Base-by-base conservation (phyloP, 2,888 invertebrate genomes). In the Andrena bucephala region DNA sequence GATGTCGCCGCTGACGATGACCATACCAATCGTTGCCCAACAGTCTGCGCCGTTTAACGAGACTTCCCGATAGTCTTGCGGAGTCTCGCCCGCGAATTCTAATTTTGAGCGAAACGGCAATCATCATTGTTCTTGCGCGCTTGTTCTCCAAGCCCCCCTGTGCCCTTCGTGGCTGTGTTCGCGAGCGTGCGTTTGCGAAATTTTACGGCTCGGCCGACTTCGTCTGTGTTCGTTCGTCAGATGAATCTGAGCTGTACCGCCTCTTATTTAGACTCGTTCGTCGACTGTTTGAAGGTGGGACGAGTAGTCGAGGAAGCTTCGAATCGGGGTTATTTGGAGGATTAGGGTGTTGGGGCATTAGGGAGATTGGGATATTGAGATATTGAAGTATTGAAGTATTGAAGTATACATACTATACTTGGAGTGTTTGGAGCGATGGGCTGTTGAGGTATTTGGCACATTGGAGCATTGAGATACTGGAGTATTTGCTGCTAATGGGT, bases 101-200 rank as follows among this genome's bases (percentile, higher is more conserved):
- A 78, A 78, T 59, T 69, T 33, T 10, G 68, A 10, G 13, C 24
- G 42, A 31, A 1, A 2, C 52, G 50, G 29, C n/a, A 48, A 67
- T 65, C 52, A 60, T 31, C 60, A 31, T 60, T 60, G n/a, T 60
- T 60, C 31, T 60, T 33, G 60, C 60, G 60, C 16, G 60, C 16
- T 27, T 20, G 10, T 27, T 57, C 24, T 27, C 57, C 20, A 0
- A 57, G 57, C 24, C 57, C 1, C 20, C 20, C 20, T 20, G 24
- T 13, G 27, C 20, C n/a, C 54, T 8, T 0, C 24, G 57, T 3
- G 57, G 24, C 24, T 57, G 57, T 13, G 57, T 6, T 29, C 31
- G 66, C 66, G 66, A 42, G 66, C 66, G 73, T 59, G 74, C n/a
- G 8, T 13, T 48, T n/a, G 60, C 31, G 60, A 48, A 67, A 66